phyloP scores from a whole-genome alignment of 2,797 vertebrate genomes.

The Rhabdophis nuchalis region DNA sequence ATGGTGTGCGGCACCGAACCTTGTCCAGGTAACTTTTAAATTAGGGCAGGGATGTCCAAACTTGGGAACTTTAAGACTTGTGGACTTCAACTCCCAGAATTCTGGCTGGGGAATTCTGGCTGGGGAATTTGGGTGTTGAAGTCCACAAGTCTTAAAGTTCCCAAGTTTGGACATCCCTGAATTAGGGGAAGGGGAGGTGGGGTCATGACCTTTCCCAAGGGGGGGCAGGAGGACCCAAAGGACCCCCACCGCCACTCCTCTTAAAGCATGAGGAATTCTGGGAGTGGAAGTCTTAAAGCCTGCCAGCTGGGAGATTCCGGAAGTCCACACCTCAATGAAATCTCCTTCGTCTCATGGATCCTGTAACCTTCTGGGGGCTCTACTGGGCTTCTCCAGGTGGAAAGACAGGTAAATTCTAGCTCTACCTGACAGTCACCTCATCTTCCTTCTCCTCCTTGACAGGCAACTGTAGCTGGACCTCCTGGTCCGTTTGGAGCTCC shows the following conservation, averaged over 20 bases:
- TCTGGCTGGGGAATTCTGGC: no score
- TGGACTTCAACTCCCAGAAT: no score
- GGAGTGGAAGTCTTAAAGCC: not conserved
- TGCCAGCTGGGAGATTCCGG: not conserved
- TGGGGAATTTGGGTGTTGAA: no score
- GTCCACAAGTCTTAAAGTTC: no score
- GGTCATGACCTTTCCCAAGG: not conserved
- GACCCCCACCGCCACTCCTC: no score
- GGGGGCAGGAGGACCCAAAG: not conserved
- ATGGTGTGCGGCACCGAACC: slow-evolving; percentile 76
- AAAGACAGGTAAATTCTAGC: not conserved
- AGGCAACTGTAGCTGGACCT: slow-evolving; percentile 88
- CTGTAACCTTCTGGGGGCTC: no score
- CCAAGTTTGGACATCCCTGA: no score
- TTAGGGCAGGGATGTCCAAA: no score
- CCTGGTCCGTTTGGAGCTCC: slow-evolving; percentile 81
- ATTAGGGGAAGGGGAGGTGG: not conserved
- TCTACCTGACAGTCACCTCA: rapidly evolving
- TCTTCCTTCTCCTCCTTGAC: not conserved
- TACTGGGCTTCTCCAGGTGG: not conserved
- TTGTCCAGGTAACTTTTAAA: slow-evolving; percentile 76
- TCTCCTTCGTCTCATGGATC: no score
- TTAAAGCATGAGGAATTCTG: no score
- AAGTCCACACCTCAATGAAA: no score
- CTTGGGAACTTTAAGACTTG: no score